These are phyloP conservation scores for Porites australiensis DNA, from an alignment of 64 coral and sea anemone species.

Conservation along the genomic window DNA sequence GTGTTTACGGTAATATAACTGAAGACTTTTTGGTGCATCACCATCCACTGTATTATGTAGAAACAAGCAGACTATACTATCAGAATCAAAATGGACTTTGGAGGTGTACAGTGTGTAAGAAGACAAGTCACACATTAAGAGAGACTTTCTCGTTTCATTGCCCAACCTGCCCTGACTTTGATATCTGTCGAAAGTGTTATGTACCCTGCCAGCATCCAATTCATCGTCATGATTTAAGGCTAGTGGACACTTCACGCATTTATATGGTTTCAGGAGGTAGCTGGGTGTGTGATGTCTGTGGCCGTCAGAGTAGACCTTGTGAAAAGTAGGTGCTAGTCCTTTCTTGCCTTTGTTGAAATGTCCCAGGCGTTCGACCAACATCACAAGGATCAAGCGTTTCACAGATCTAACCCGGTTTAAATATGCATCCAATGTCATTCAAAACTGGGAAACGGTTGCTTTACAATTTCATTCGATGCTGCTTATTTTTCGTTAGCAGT, in stretches of 20 bases:
- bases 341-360: not conserved
- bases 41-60: slow-evolving; percentile 65
- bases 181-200: slow-evolving; percentile 76
- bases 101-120: slow-evolving; percentile 72
- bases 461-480: too few species aligned
- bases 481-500: too few species aligned
- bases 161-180: slow-evolving; percentile 54
- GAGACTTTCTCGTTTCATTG: slow-evolving; percentile 78
- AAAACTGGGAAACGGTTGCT: too few species aligned
- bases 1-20: not conserved
- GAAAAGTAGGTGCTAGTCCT: slow-evolving; percentile 66
- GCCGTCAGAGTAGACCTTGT: slow-evolving; percentile 49
- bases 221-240: slow-evolving; percentile 69
- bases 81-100: slow-evolving; percentile 65
- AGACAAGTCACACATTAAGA: slow-evolving; percentile 41
- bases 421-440: too few species aligned
- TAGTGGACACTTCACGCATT: slow-evolving; percentile 59
- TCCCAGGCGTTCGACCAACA: not conserved
- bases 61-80: slow-evolving; percentile 54
- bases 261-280: slow-evolving; percentile 51
- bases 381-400: too few species aligned
- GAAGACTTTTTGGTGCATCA: slow-evolving; percentile 23
- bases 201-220: slow-evolving; percentile 54
- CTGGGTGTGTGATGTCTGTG: slow-evolving; percentile 93
- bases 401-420: too few species aligned